Percentiles rank a stretch among this genome's conserved stretches.
Evolutionary conservation across 2,113 vertebrate species (phyloP).

Genomic region (Callipepla squamata): DNA sequence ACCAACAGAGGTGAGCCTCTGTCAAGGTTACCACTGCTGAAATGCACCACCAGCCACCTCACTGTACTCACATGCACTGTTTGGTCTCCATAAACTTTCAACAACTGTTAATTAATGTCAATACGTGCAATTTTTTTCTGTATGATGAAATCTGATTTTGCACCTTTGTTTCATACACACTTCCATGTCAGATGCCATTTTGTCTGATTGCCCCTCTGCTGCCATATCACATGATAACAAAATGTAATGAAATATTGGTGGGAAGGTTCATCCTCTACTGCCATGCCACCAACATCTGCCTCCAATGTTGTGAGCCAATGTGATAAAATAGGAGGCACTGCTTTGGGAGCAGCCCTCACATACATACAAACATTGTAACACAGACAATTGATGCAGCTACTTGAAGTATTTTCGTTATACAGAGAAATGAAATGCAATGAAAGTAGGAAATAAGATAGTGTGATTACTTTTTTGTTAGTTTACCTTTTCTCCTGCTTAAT

Average conservation of each 20-base stretch:
- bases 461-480: background rate
- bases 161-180: background rate
- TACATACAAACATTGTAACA: conserved; percentile 26
- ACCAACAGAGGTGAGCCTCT: background rate
- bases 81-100: background rate
- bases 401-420: conserved; percentile 11
- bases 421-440: background rate
- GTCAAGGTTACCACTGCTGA: background rate
- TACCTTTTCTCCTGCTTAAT: background rate
- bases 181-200: background rate
- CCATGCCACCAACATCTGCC: no score
- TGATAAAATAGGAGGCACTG: background rate
- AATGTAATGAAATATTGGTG: background rate
- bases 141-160: background rate
- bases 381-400: conserved; percentile 15
- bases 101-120: background rate
- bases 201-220: background rate
- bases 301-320: no score
- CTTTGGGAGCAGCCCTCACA: background rate
- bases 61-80: background rate
- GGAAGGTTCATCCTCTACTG: no score
- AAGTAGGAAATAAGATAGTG: background rate
- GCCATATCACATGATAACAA: background rate
- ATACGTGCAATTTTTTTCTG: background rate
- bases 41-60: background rate